Evolutionary conservation across 30 jellyfish, hydroid and myxozoan genomes (phyloP), one percentile per base, ranked within the genome.

Genomic region (Aurelia sp.): DNA sequence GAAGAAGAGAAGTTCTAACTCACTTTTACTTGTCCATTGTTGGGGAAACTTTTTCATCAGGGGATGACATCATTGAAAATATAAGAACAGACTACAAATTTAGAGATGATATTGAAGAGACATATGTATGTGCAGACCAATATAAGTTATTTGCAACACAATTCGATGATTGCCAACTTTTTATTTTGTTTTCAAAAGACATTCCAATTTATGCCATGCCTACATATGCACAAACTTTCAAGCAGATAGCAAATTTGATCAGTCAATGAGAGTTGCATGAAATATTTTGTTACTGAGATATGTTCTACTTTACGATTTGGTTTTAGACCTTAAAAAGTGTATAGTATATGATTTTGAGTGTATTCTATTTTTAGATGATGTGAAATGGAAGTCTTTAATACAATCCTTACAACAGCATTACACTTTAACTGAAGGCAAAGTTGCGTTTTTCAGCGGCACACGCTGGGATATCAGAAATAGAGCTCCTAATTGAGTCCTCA

Each of bases 131-230:
- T 53, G 60, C 97, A 8, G 82, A 60, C 51, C 76, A 87, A 4
- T 86, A 73, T 81, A 90, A 91, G 75, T 86, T 98, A 69, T 96
- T 86, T 72, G 97, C 97, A 40, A 57, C 76, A 61, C 90, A 73
- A 74, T 80, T 86, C 19, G 91, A 93, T 51, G 24, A 27, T 19
- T 91, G 83, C n/a, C 96, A 96, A 67, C 58, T 96, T 10, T 96
- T 80, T 87, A 76, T 86, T 38, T 78, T 96, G 63, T 96, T 90
- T 74, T 60, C 95, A 35, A 69, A 66, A 44, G 97, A 90, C 48
- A 87, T 88, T 59, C 97, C 99, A 63, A 77, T 87, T 18, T 90
- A 89, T 87, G 97, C 98, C 47, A 20, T 96, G 91, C 73, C 85
- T 21, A 63, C 71, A 17, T 58, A 64, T 35, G 75, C 97, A 13